phyloP scores from a whole-genome alignment of 2,113 vertebrate species.

The Tyrannus savana region DNA sequence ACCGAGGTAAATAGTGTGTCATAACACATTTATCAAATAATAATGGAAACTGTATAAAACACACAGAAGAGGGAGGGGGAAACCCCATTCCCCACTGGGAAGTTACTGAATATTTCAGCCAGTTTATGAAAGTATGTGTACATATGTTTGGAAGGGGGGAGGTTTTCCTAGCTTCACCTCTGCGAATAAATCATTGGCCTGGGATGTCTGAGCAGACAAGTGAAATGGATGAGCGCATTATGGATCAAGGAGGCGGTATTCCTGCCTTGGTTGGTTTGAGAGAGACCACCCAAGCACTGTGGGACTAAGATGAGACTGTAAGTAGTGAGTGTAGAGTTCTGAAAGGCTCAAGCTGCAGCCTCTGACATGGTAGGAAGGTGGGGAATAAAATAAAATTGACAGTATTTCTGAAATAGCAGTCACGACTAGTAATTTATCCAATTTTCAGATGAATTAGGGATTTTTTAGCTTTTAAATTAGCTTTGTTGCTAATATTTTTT shows the following conservation, averaged over 20 bases:
- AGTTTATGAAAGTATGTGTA: conserved; percentile 30
- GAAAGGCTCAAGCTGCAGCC: neutral
- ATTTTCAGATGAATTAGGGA: too few species aligned
- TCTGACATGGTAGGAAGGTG: neutral
- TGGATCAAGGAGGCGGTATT: conserved; percentile 25
- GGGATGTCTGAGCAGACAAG: conserved; percentile 30
- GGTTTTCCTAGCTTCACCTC: conserved; percentile 20
- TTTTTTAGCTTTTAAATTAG: neutral
- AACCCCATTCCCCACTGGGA: conserved; percentile 17
- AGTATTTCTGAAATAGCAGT: neutral
- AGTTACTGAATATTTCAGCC: conserved; percentile 50
- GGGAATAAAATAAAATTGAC: neutral
- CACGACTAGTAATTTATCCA: neutral
- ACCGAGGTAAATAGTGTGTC: conserved; percentile 70
- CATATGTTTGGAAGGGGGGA: neutral
- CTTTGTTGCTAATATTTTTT: neutral
- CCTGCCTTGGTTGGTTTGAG: neutral
- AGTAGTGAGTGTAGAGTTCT: neutral
- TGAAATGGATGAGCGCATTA: conserved; percentile 35
- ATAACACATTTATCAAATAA: conserved; percentile 73
- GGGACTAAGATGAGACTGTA: neutral
- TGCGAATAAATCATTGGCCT: conserved; percentile 48
- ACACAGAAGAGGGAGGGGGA: conserved; percentile 1
- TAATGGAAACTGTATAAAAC: conserved; percentile 57
- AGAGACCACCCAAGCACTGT: conserved; percentile 44